Evolutionary conservation across 2,113 vertebrate species (phyloP).

Genomic region (Petaurus breviceps): DNA sequence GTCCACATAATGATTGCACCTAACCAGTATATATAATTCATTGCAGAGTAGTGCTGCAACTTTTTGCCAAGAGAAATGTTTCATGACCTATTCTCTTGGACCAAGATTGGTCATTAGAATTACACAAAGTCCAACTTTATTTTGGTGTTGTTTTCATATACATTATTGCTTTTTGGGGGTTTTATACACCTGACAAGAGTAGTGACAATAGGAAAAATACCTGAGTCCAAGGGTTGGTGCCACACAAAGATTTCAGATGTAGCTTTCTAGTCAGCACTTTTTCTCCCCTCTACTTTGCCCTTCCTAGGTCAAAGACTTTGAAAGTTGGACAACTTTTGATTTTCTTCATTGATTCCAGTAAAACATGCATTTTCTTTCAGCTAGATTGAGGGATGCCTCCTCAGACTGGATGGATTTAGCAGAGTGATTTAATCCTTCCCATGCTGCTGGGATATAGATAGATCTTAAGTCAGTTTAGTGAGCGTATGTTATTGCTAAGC

Average conservation of each 20-base stretch:
- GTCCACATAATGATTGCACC: background rate
- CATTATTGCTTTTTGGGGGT: background rate
- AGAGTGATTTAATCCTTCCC: constrained; percentile 76
- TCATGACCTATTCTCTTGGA: background rate
- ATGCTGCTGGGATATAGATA: constrained; percentile 66
- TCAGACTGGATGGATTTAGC: constrained; percentile 72
- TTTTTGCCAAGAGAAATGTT: background rate
- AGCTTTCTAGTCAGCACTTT: background rate
- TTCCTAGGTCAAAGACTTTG: constrained; percentile 32
- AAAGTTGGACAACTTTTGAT: constrained; percentile 29
- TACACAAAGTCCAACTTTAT: background rate
- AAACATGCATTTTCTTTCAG: constrained; percentile 59
- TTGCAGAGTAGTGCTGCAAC: background rate
- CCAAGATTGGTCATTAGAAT: background rate
- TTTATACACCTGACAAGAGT: background rate
- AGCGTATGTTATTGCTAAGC: constrained; percentile 75
- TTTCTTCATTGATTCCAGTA: constrained; percentile 60
- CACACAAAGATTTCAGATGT: background rate
- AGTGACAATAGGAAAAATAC: background rate
- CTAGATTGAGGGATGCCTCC: constrained; percentile 65
- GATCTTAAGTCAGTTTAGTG: constrained; percentile 72
- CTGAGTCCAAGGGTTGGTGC: background rate
- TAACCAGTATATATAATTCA: background rate
- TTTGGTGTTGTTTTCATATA: background rate
- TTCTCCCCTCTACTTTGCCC: constrained; percentile 3